Conservation (phyloP, 2,888 invertebrate genomes). For the Ligdia adustata region DNA sequence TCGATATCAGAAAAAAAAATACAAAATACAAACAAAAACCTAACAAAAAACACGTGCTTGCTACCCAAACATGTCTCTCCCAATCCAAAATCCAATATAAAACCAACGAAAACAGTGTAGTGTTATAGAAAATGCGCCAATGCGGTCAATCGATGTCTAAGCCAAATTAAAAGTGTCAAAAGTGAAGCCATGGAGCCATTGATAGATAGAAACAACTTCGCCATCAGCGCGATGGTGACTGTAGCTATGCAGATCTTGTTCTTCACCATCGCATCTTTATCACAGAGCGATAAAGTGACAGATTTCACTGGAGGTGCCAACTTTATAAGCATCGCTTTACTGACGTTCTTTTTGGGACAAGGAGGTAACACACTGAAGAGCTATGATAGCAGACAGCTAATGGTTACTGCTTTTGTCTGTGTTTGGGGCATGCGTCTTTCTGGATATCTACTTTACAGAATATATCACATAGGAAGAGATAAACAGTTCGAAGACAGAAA, state of each 20-base stretch:
- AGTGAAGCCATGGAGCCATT: conserved; percentile 86
- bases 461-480: conserved; percentile 95
- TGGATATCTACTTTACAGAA: conserved; percentile 94
- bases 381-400: conserved; percentile 94
- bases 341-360: conserved; percentile 94
- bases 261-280: conserved; percentile 93
- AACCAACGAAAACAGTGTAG: conserved; percentile 14
- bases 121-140: conserved; percentile 61
- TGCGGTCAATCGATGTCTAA: conserved; percentile 63
- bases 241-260: conserved; percentile 94
- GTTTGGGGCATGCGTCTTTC: conserved; percentile 95
- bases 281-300: conserved; percentile 95
- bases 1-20: conserved; percentile 12
- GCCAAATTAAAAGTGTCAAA: conserved; percentile 67
- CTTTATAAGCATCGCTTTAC: conserved; percentile 93
- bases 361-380: conserved; percentile 88
- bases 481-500: conserved; percentile 95
- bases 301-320: conserved; percentile 97
- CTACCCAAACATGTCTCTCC: conserved; percentile 19
- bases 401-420: conserved; percentile 94
- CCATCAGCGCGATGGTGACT: conserved; percentile 93
- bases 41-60: conserved; percentile 15
- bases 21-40: conserved; percentile 25
- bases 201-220: conserved; percentile 93
- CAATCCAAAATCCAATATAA: conserved; percentile 27